Percentiles rank a stretch among this genome's conserved stretches.
Evolutionary conservation across 2,113 vertebrate genomes (phyloP).

Genomic region (Ramphastos sulfuratus): DNA sequence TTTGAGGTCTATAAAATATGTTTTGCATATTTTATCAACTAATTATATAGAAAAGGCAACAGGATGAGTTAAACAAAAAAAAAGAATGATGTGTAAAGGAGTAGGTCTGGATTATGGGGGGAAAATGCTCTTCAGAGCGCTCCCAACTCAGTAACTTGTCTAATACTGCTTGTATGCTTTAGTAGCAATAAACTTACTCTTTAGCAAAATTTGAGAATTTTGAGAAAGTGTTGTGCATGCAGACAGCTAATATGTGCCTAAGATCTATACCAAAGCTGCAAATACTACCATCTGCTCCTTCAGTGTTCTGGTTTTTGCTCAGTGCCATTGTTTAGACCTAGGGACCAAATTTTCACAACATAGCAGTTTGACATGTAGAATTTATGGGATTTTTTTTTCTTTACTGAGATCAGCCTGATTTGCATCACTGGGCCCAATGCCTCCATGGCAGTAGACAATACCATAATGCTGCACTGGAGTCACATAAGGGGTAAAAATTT

Average conservation of each 20-base stretch:
- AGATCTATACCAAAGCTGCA: slow-evolving; percentile 70
- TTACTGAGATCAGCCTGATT: background rate
- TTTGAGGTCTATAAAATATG: background rate
- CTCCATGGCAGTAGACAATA: background rate
- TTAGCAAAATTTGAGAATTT: slow-evolving; percentile 49
- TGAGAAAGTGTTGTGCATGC: slow-evolving; percentile 61
- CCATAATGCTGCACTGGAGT: background rate
- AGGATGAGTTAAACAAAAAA: background rate
- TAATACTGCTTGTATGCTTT: slow-evolving; percentile 59
- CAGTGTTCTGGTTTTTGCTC: slow-evolving; percentile 17
- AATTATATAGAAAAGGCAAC: background rate
- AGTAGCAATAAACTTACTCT: slow-evolving; percentile 62
- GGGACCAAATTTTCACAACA: slow-evolving; percentile 16
- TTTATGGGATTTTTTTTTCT: background rate
- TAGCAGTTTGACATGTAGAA: background rate
- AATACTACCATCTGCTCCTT: slow-evolving; percentile 64
- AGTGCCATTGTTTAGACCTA: slow-evolving; percentile 47
- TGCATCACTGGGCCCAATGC: background rate
- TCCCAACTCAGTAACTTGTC: slow-evolving; percentile 42
- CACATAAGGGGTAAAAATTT: background rate
- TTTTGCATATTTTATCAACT: background rate
- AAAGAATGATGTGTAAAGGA: background rate
- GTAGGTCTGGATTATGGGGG: background rate
- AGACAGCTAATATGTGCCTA: slow-evolving; percentile 65
- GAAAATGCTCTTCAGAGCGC: background rate